Evolutionary conservation across 2,113 vertebrate species (phyloP).

Genomic region (Rutilus rutilus): DNA sequence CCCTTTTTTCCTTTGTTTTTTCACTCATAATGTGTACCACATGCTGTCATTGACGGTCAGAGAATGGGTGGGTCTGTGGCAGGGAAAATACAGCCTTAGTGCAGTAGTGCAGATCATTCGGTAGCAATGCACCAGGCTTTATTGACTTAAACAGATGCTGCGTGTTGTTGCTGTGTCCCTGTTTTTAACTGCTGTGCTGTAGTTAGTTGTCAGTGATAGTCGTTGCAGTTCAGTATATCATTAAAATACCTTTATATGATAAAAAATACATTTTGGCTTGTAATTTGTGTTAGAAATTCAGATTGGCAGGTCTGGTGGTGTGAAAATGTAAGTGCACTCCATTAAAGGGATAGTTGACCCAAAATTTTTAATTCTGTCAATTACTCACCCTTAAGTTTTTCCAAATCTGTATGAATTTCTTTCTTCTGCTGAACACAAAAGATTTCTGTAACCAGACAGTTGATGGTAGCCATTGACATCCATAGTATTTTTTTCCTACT

Average conservation of each 20-base stretch:
- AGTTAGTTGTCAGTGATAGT: background rate
- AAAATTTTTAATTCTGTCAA: no score
- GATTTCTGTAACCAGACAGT: no score
- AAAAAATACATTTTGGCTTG: background rate
- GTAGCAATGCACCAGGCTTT: constrained; percentile 18
- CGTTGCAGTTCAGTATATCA: background rate
- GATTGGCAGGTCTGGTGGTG: background rate
- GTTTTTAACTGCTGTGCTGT: constrained; percentile 10
- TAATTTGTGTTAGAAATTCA: background rate
- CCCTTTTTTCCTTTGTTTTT: background rate
- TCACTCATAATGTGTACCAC: constrained; percentile 18
- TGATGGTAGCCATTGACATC: no score
- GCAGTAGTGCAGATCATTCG: constrained; percentile 23
- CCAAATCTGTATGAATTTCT: no score
- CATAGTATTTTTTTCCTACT: no score
- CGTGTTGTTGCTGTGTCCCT: background rate
- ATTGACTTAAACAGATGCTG: constrained; percentile 27
- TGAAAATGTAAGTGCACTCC: background rate
- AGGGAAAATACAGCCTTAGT: constrained; percentile 8
- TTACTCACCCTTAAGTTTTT: no score
- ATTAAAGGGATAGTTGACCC: no score
- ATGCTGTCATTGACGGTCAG: constrained; percentile 27
- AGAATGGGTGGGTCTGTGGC: constrained; percentile 41
- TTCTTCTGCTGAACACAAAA: no score
- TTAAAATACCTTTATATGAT: background rate